Evolutionary conservation across 1,140 invertebrate species (phyloP).

Genomic region (Drosophila parvula): DNA sequence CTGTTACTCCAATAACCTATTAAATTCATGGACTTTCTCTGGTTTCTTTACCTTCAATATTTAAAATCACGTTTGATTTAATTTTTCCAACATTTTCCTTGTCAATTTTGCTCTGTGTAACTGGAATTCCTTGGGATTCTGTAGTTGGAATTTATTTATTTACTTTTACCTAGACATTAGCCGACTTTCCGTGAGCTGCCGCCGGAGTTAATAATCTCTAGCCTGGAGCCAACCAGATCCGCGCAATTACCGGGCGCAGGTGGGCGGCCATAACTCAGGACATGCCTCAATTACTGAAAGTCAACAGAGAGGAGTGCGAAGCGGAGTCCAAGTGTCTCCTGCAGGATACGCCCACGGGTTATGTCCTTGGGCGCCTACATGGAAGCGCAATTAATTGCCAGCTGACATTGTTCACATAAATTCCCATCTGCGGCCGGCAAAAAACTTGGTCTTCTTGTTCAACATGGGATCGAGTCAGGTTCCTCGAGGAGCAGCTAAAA

Average conservation of each 20-base stretch:
- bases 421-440: slow-evolving; percentile 25
- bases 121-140: neutral
- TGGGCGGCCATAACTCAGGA: slow-evolving; percentile 14
- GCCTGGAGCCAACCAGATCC: neutral
- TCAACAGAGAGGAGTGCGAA: slow-evolving; percentile 42
- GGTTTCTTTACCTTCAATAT: too few species aligned
- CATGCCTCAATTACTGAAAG: slow-evolving; percentile 65
- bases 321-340: slow-evolving; percentile 21
- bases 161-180: neutral
- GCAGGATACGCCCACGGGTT: neutral
- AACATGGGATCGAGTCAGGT: too few species aligned
- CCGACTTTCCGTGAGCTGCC: neutral
- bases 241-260: slow-evolving; percentile 5
- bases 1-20: neutral
- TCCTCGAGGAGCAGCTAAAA: too few species aligned
- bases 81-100: too few species aligned
- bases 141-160: slow-evolving; percentile 3
- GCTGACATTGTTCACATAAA: slow-evolving; percentile 62
- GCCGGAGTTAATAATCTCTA: neutral
- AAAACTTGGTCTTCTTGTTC: neutral
- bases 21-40: neutral
- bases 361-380: slow-evolving; percentile 21
- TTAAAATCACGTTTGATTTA: too few species aligned
- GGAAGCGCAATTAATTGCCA: slow-evolving; percentile 69
- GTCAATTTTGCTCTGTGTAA: neutral